phyloP scores from a whole-genome alignment of 1,140 invertebrate genomes.

The Bursaphelenchus mucronatus region DNA sequence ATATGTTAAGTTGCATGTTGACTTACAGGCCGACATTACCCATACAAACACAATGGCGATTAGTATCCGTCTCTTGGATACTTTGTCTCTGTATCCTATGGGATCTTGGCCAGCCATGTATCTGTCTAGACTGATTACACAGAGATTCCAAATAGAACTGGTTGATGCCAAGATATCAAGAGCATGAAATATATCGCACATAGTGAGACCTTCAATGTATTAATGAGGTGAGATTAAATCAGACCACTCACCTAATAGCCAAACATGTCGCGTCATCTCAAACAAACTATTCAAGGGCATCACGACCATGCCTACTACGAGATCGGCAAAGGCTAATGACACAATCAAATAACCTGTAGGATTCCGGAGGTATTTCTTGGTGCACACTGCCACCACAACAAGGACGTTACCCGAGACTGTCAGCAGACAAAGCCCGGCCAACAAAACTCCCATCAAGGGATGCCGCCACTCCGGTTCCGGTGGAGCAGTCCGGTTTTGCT shows the following conservation, averaged over 20 bases:
- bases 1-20: background rate
- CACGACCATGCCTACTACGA: conserved; percentile 59
- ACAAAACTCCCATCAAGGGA: conserved; percentile 47
- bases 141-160: conserved; percentile 60
- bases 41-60: conserved; percentile 56
- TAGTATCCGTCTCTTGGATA: conserved; percentile 53
- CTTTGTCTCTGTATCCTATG: conserved; percentile 57
- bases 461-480: conserved; percentile 46
- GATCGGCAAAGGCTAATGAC: conserved; percentile 57
- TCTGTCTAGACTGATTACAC: conserved; percentile 56
- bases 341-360: conserved; percentile 57
- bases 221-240: background rate
- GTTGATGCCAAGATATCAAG: conserved; percentile 59
- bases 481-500: too few relatives aligned
- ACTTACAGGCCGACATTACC: conserved; percentile 57
- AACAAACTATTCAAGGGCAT: conserved; percentile 59
- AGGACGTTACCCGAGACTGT: conserved; percentile 57
- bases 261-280: conserved; percentile 58
- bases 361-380: conserved; percentile 58
- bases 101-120: conserved; percentile 60
- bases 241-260: conserved; percentile 49
- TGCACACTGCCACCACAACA: conserved; percentile 59
- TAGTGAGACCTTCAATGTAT: conserved; percentile 47
- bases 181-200: conserved; percentile 60
- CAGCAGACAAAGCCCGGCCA: conserved; percentile 45